Evolutionary conservation across 2,797 vertebrate genomes (phyloP).

Genomic region (Sylvia borin): DNA sequence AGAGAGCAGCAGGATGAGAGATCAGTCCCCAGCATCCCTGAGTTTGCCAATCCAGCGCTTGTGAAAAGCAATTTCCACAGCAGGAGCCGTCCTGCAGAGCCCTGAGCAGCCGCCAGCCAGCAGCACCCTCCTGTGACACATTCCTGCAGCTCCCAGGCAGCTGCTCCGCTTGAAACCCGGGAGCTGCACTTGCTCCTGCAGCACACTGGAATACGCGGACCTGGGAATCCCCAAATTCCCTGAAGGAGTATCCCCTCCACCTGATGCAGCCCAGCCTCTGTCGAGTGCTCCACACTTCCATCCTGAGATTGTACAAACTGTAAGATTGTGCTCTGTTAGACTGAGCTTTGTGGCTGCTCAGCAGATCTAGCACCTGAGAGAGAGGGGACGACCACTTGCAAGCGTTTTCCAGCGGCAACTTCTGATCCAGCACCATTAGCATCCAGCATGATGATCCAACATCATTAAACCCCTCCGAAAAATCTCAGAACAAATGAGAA

Average conservation of each 20-base stretch:
- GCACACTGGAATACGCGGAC: rapidly evolving
- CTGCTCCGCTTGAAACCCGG: background rate
- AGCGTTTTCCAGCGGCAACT: background rate
- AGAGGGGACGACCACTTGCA: background rate
- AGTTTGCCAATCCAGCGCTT: background rate
- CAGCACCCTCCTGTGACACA: conserved; percentile 20
- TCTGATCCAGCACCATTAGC: background rate
- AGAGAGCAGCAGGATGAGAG: background rate
- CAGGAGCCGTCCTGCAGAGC: background rate
- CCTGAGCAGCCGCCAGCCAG: background rate
- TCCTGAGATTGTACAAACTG: conserved; percentile 71
- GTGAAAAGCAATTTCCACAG: background rate
- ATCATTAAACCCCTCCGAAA: background rate
- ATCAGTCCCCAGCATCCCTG: background rate
- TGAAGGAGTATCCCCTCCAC: conserved; percentile 14
- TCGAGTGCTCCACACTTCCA: conserved; percentile 70
- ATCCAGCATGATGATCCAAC: background rate
- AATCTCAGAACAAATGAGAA: background rate
- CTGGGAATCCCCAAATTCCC: background rate
- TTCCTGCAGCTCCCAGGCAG: background rate
- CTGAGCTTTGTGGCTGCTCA: conserved; percentile 71
- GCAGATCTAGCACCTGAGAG: conserved; percentile 75
- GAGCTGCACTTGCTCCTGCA: background rate
- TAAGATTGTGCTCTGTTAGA: conserved; percentile 67
- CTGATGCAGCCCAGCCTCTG: conserved; percentile 74